phyloP scores from a whole-genome alignment of 2,797 vertebrate genomes.

The Ceryle rudis region DNA sequence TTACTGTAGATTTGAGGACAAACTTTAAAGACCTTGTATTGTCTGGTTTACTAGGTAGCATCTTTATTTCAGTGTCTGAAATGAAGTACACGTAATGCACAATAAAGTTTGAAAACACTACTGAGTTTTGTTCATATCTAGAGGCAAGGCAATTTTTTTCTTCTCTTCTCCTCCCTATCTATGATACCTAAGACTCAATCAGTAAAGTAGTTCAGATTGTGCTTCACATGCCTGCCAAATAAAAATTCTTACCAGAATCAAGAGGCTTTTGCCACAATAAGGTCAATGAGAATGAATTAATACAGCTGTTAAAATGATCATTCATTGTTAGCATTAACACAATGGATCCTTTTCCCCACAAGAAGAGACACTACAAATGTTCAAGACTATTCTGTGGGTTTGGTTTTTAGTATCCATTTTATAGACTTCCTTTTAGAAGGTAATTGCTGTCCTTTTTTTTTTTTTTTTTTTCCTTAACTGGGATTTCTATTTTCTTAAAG shows the following conservation, averaged over 20 bases:
- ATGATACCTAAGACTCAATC: not conserved
- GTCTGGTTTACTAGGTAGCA: not conserved
- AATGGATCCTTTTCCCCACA: not conserved
- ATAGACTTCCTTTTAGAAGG: not conserved
- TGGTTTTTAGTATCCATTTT: not conserved
- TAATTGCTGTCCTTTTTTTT: not conserved
- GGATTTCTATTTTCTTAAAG: not conserved
- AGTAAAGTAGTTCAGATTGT: not conserved
- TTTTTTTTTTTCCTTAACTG: accelerated
- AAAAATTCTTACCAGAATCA: not conserved
- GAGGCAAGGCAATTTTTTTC: not conserved
- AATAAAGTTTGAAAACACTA: not conserved
- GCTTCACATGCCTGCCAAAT: not conserved
- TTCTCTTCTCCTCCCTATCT: not conserved
- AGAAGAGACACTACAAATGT: not conserved
- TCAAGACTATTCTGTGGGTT: not conserved
- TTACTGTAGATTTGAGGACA: not conserved
- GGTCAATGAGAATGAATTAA: not conserved
- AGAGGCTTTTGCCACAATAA: not conserved
- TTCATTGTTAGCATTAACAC: not conserved
- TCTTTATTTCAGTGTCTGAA: not conserved
- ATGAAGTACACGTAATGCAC: not conserved
- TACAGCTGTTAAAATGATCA: not conserved
- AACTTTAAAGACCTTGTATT: not conserved
- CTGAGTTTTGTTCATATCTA: not conserved